Evolutionary conservation across 2,797 vertebrate species (phyloP), one percentile per base, ranked within the genome.

Genomic region (Acrocephalus scirpaceus): DNA sequence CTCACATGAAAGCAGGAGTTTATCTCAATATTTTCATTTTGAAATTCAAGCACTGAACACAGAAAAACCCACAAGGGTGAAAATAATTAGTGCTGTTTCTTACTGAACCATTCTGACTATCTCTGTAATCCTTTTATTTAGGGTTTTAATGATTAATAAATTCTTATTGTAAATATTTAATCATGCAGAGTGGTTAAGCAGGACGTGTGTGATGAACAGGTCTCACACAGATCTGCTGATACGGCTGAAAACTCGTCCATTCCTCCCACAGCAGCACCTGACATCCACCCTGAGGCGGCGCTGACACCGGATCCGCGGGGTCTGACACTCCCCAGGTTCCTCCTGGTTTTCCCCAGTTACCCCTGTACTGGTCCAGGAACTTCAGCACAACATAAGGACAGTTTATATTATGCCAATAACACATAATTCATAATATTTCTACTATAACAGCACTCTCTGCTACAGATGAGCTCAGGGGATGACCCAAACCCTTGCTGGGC

Each of bases 11-110:
- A 86, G 79, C 3, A 0, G 30, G 45, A 86, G 53, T 90, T 94
- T 90, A 86, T 74, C 88, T 94, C 91, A 86, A 54, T 93, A 84
- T 94, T 95, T 93, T 90, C 8, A 67, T 66, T 83, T 56, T 80
- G 64, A 82, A 92, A 79, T 91, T 76, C 57, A 77, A 92, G 61
- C n/a, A 66, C 5, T 38, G 54, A 80, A 86, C 0, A 1, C 32
- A 88, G 72, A 58, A 60, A 82, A 91, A 34, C 67, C 67, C 90
- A 86, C 57, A 86, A 86, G 76, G 82, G 57, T 75, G 69, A 61
- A 88, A 90, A 88, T 77, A 90, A 93, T 72, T 67, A 84, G 57
- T 34, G 53, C 64, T 94, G 48, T 73, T 82, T 66, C 60, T 80
- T 32, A 51, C 25, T 23, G 75, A 93, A 90, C 57, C 57, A n/a